These are phyloP conservation scores for Coregonus sp. DNA, from an alignment of 2,797 vertebrate genomes.

Conservation along the genomic window DNA sequence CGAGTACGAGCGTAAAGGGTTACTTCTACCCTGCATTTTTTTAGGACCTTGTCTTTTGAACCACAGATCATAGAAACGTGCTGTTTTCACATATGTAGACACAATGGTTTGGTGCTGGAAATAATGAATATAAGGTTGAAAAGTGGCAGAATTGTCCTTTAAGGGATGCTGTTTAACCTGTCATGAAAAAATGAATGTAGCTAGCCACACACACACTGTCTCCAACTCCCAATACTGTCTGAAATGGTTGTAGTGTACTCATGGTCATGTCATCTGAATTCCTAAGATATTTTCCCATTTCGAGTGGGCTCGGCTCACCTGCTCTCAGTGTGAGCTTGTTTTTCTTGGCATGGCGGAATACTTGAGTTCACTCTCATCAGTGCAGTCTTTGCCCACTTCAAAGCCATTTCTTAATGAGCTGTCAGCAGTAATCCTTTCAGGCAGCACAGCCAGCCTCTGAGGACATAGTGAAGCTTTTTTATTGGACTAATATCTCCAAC, in stretches of 20 bases:
- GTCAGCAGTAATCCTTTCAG: slow-evolving; percentile 2
- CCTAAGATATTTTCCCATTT: slow-evolving; percentile 1
- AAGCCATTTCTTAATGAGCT: slow-evolving; percentile 16
- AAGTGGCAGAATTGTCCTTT: no score
- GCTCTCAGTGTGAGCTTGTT: slow-evolving; percentile 5
- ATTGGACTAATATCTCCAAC: neutral
- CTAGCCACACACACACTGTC: no score
- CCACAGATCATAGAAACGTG: no score
- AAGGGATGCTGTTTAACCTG: neutral
- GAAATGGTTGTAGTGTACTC: neutral
- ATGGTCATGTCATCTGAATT: neutral
- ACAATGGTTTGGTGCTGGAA: no score
- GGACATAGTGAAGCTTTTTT: neutral
- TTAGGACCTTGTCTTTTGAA: no score
- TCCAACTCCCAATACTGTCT: neutral
- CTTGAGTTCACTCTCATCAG: slow-evolving; percentile 22
- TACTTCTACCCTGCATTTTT: no score
- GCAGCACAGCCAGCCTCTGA: neutral
- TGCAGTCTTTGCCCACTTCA: slow-evolving; percentile 7
- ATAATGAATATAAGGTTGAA: no score
- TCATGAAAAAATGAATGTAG: neutral
- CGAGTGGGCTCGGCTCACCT: neutral
- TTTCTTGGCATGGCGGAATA: slow-evolving; percentile 24
- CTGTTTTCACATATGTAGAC: no score
- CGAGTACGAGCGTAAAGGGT: no score